These are phyloP conservation scores for Gonioctena quinquepunctata DNA, from an alignment of 1,140 invertebrate species.

Conservation along the genomic window DNA sequence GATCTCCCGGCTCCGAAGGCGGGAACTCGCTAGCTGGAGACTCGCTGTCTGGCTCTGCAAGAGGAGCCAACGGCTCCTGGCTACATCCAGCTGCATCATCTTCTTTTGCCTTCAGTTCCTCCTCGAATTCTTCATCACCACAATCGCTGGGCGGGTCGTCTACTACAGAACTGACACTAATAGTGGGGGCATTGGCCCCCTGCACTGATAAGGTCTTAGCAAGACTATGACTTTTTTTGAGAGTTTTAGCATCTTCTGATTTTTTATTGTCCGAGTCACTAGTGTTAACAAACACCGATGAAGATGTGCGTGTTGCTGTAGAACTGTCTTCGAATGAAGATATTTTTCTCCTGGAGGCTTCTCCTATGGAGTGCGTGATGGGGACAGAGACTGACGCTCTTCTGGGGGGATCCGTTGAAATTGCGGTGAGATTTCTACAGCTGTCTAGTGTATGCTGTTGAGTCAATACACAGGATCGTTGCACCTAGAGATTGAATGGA, in stretches of 20 bases:
- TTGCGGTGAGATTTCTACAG: constrained; percentile 53
- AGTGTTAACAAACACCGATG: constrained; percentile 48
- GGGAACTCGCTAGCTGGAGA: constrained; percentile 60
- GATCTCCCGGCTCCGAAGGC: constrained; percentile 33
- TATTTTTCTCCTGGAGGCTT: constrained; percentile 50
- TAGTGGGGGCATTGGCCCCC: constrained; percentile 63
- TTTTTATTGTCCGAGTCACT: constrained; percentile 53
- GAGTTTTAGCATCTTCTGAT: constrained; percentile 37
- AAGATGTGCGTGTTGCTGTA: constrained; percentile 47
- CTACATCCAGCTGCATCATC: constrained; percentile 19
- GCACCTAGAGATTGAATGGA: constrained; percentile 33
- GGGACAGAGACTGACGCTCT: constrained; percentile 57
- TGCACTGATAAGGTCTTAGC: constrained; percentile 51
- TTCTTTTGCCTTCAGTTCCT: constrained; percentile 9
- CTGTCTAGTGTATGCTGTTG: constrained; percentile 66
- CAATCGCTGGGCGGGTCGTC: constrained; percentile 57
- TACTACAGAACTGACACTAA: constrained; percentile 71
- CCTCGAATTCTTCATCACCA: background rate
- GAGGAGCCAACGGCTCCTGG: constrained; percentile 58
- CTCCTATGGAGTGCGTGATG: constrained; percentile 44
- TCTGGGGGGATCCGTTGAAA: constrained; percentile 48
- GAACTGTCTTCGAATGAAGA: constrained; percentile 55
- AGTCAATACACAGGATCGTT: constrained; percentile 59
- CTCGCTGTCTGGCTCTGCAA: constrained; percentile 67
- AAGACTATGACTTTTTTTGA: constrained; percentile 52